Percentiles rank a stretch among this genome's conserved stretches.
These are phyloP conservation scores for Luehdorfia chinensis DNA, from an alignment of 1,140 invertebrate genomes.

Conservation along the genomic window DNA sequence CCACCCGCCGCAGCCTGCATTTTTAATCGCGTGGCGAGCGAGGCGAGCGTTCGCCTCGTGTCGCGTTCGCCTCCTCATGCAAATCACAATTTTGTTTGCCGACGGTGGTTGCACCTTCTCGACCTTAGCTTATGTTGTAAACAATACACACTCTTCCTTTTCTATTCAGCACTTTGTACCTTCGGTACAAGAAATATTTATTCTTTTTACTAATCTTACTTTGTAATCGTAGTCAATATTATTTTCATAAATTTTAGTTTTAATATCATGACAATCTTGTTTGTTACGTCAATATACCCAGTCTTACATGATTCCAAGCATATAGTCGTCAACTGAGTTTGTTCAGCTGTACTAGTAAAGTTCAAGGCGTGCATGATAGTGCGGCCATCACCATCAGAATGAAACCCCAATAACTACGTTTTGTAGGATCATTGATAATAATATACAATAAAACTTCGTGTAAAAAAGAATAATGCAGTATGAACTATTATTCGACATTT, in stretches of 20 bases:
- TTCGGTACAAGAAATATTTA: slow-evolving; percentile 9
- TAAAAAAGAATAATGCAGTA: too few species aligned
- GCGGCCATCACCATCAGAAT: slow-evolving; percentile 20
- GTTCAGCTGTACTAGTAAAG: slow-evolving; percentile 53
- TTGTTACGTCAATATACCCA: slow-evolving; percentile 16
- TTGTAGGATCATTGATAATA: slow-evolving; percentile 40
- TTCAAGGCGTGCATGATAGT: slow-evolving; percentile 51
- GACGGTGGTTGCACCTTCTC: slow-evolving; percentile 61
- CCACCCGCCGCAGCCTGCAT: slow-evolving; percentile 61
- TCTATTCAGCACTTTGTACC: slow-evolving; percentile 27
- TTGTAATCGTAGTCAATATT: not conserved
- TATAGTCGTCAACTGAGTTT: slow-evolving; percentile 31
- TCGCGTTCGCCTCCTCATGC: slow-evolving; percentile 57
- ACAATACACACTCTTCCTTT: slow-evolving; percentile 33
- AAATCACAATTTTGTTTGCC: slow-evolving; percentile 73
- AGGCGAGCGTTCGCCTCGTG: slow-evolving; percentile 57
- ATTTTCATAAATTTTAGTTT: not conserved
- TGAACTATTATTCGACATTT: too few species aligned
- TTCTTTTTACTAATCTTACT: slow-evolving; percentile 10
- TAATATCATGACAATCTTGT: not conserved
- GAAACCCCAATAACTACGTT: slow-evolving; percentile 24
- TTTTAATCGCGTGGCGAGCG: slow-evolving; percentile 70
- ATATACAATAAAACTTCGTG: not conserved
- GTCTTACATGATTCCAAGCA: slow-evolving; percentile 2
- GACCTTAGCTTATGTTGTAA: slow-evolving; percentile 59